Base-by-base conservation (phyloP, 2,113 vertebrate species). In the Prunella himalayana region DNA sequence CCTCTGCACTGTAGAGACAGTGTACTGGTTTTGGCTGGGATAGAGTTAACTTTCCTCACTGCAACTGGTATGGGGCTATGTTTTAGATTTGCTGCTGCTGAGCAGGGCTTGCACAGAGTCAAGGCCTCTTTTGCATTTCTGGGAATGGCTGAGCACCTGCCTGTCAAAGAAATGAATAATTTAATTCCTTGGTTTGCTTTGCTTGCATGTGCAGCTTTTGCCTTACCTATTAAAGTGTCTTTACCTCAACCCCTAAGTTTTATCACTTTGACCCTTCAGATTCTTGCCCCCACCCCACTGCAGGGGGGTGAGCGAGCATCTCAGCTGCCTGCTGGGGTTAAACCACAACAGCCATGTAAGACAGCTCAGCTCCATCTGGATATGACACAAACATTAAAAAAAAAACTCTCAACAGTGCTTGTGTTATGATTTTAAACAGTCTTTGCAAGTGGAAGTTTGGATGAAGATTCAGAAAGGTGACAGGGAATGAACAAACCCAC, bases 241-340 rank as follows among this genome's bases (percentile, higher is more conserved):
- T 90, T 28, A 76, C 9, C 49, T 79, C 39, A 68, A 24, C 5
- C 31, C 3, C 1, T 4, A 7, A 24, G 33, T 47, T 80, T 47
- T 68, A 53, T 23, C 63, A 35, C 30, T 90, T 66, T 14, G 19
- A 63, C 53, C 5, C 37, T 75, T 54, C 42, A 2, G 4, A 50
- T 76, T 77, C 49, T 72, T 15, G 1, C 13, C 27, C 33, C 42
- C 16, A 15, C 24, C 25, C 28, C 21, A 51, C 8, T 3, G 14
- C 1, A 6, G 9, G 24, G 10, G 13, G 20, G 15, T 12, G 42
- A 79, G 42, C 0, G 0, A 53, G 60, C 1, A 8, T 37, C 23
- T 51, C 30, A 45, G 79, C 61, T 79, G 47, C 42, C 71, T 39
- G 5, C 23, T 1, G 6, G 53, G 71, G 49, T 68, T 71, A 56